Evolutionary conservation across 2,113 vertebrate species (phyloP).

Genomic region (Herpailurus yagouaroundi): DNA sequence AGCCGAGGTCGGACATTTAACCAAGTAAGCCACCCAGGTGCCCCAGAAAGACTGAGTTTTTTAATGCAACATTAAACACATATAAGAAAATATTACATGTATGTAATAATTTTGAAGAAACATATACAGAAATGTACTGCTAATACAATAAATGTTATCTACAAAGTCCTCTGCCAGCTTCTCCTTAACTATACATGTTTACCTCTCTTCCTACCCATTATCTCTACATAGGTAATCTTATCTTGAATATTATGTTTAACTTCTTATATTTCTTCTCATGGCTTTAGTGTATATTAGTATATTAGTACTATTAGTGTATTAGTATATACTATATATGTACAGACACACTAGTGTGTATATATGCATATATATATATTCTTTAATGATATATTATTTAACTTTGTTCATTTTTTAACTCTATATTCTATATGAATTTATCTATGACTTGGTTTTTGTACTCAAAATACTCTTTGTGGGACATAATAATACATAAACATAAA

Average conservation of each 20-base stretch:
- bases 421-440: not conserved
- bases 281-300: not conserved
- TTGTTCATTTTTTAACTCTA: not conserved
- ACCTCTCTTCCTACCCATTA: too few relatives aligned
- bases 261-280: not conserved
- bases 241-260: not conserved
- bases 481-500: not conserved
- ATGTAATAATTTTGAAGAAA: not conserved
- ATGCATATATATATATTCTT: not conserved
- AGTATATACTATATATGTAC: not conserved
- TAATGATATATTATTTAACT: not conserved
- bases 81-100: not conserved
- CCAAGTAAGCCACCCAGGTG: too few relatives aligned
- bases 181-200: not conserved
- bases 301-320: not conserved
- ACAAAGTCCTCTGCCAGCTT: not conserved
- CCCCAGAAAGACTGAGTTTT: not conserved
- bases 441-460: not conserved
- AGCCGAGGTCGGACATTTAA: too few relatives aligned
- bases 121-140: not conserved
- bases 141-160: not conserved
- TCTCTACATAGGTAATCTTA: not conserved
- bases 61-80: not conserved
- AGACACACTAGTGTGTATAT: not conserved
- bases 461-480: not conserved